These are phyloP conservation scores for Pagetopsis macropterus DNA, from an alignment of 2,797 vertebrate genomes.

Conservation along the genomic window DNA sequence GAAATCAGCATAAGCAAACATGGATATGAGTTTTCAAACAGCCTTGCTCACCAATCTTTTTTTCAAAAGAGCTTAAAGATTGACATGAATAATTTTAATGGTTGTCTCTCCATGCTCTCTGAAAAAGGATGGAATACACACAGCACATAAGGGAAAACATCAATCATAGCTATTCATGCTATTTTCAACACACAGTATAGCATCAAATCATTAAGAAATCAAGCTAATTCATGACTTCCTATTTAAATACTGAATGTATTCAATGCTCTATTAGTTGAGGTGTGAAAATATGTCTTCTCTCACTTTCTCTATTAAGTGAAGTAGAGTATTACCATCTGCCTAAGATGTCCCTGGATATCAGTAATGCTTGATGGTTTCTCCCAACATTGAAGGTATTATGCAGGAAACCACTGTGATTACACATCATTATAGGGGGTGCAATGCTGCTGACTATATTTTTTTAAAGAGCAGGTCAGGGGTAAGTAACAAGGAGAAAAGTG, in stretches of 20 bases:
- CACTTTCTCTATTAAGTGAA: conserved; percentile 59
- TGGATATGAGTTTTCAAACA: conserved; percentile 73
- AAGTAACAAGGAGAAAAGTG: conserved; percentile 75
- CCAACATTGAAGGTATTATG: conserved; percentile 71
- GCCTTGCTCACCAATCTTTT: conserved; percentile 54
- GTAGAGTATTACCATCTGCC: conserved; percentile 74
- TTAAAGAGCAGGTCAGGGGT: conserved; percentile 74
- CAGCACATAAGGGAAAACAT: conserved; percentile 46
- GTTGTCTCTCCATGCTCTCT: conserved; percentile 39
- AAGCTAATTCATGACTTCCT: conserved; percentile 57
- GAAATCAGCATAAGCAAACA: conserved; percentile 77
- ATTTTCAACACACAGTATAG: conserved; percentile 36
- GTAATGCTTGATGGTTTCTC: conserved; percentile 66
- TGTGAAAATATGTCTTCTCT: conserved; percentile 58
- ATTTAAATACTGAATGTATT: conserved; percentile 52
- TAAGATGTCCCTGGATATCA: conserved; percentile 68
- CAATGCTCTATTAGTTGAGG: conserved; percentile 58
- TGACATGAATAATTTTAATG: conserved; percentile 71
- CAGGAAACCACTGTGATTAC: conserved; percentile 77
- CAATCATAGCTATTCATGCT: conserved; percentile 60
- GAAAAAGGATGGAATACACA: conserved; percentile 47
- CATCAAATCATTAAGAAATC: conserved; percentile 64
- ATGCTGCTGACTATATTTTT: conserved; percentile 78
- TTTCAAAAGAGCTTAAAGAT: conserved; percentile 63
- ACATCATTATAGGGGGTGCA: conserved; percentile 76